Evolutionary conservation across 2,888 invertebrate species (phyloP).

Genomic region (Aelia acuminata): DNA sequence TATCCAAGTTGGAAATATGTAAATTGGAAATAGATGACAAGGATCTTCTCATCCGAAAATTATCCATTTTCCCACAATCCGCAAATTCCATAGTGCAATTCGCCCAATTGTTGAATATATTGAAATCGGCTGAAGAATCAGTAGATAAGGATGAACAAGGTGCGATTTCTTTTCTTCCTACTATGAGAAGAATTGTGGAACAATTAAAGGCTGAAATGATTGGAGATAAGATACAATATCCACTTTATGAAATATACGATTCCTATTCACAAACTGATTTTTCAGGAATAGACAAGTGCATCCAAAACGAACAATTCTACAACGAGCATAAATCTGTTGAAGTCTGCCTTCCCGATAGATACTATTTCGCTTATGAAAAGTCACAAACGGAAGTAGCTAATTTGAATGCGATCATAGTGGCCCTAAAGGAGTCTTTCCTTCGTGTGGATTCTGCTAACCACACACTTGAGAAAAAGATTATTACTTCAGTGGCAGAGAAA

Average conservation of each 20-base stretch:
- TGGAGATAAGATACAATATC: not conserved
- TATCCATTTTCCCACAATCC: conserved; percentile 50
- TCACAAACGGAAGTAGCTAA: conserved; percentile 4
- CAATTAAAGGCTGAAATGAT: conserved; percentile 41
- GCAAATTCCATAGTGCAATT: conserved; percentile 41
- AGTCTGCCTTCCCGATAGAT: not conserved
- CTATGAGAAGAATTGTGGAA: conserved; percentile 43
- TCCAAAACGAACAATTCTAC: conserved; percentile 43
- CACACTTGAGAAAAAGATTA: conserved; percentile 41
- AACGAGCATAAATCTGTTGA: conserved; percentile 19
- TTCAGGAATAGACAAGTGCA: not conserved
- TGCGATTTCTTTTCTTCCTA: not conserved
- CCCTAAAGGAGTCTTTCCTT: conserved; percentile 39
- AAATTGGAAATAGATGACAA: conserved; percentile 1
- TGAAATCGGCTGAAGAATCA: conserved; percentile 16
- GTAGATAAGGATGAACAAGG: not conserved
- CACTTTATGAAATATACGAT: not conserved
- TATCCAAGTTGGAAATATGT: not conserved
- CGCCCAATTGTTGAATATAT: conserved; percentile 30
- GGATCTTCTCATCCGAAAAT: conserved; percentile 17
- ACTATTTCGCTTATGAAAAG: not conserved
- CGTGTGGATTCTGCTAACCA: not conserved
- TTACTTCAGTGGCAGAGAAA: conserved; percentile 20
- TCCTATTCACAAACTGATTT: conserved; percentile 17
- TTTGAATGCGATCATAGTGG: not conserved